Conservation (phyloP, 2,888 invertebrate genomes). For the Abscondita cerata region DNA sequence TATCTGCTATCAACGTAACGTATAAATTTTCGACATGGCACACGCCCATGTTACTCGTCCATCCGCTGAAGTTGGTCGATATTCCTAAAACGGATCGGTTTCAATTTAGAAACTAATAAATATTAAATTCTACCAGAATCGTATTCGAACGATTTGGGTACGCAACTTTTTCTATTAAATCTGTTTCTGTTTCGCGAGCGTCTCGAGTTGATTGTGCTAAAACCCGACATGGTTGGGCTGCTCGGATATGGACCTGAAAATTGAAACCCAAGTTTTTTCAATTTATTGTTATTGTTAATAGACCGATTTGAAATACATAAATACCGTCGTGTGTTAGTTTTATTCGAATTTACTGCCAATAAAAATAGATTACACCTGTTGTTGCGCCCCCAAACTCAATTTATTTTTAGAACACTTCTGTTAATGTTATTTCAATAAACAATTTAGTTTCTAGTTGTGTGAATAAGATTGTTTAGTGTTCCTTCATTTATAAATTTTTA, state of each 20-base stretch:
- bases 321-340: background rate
- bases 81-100: slow-evolving; percentile 22
- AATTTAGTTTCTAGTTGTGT: too few species aligned
- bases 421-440: background rate
- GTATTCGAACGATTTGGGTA: slow-evolving; percentile 55
- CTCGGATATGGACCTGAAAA: slow-evolving; percentile 52
- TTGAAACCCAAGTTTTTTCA: background rate
- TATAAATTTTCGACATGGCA: slow-evolving; percentile 66
- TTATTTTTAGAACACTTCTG: slow-evolving; percentile 5
- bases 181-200: slow-evolving; percentile 57
- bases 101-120: background rate
- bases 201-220: slow-evolving; percentile 65
- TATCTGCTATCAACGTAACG: slow-evolving; percentile 61
- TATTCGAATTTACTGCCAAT: background rate
- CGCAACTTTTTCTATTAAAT: slow-evolving; percentile 60
- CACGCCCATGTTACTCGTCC: slow-evolving; percentile 44
- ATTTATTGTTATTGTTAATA: slow-evolving; percentile 6
- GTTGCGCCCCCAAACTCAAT: background rate
- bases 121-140: slow-evolving; percentile 39
- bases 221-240: slow-evolving; percentile 63
- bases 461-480: too few species aligned
- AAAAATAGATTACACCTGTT: slow-evolving; percentile 6
- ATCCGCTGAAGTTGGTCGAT: slow-evolving; percentile 42
- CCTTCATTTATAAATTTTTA: too few species aligned
- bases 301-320: background rate